Percentiles rank a stretch among this genome's conserved stretches.
Evolutionary conservation across 2,113 vertebrate genomes (phyloP).

Genomic region (Zosterops japonicus): DNA sequence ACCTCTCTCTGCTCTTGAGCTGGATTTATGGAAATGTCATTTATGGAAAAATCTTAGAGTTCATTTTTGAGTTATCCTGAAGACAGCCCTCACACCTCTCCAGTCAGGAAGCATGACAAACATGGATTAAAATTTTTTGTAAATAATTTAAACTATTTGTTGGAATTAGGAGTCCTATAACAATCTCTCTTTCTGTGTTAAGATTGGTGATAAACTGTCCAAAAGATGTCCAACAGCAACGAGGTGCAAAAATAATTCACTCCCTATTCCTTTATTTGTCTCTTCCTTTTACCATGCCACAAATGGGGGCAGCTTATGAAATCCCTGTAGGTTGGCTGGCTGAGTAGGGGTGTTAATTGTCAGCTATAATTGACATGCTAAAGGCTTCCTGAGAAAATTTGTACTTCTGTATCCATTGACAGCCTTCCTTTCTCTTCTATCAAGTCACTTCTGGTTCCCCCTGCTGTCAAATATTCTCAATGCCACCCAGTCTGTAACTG

Average conservation of each 20-base stretch:
- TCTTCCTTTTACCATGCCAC: not conserved
- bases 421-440: not conserved
- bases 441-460: not conserved
- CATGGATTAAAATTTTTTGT: not conserved
- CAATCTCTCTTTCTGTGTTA: not conserved
- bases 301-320: not conserved
- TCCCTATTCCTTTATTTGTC: not conserved
- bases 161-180: not conserved
- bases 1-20: not conserved
- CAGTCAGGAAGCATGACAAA: not conserved
- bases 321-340: not conserved
- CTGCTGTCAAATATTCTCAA: not conserved
- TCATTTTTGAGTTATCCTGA: not conserved
- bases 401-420: not conserved
- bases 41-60: not conserved
- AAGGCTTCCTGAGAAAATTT: not conserved
- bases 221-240: not conserved
- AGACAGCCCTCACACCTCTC: not conserved
- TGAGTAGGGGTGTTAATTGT: conserved; percentile 2
- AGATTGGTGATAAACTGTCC: not conserved
- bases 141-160: not conserved
- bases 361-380: not conserved
- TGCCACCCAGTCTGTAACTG: not conserved
- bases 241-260: not conserved
- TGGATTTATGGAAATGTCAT: not conserved